Base-by-base conservation (phyloP, 2,888 invertebrate species). In the Brachyptera putata region DNA sequence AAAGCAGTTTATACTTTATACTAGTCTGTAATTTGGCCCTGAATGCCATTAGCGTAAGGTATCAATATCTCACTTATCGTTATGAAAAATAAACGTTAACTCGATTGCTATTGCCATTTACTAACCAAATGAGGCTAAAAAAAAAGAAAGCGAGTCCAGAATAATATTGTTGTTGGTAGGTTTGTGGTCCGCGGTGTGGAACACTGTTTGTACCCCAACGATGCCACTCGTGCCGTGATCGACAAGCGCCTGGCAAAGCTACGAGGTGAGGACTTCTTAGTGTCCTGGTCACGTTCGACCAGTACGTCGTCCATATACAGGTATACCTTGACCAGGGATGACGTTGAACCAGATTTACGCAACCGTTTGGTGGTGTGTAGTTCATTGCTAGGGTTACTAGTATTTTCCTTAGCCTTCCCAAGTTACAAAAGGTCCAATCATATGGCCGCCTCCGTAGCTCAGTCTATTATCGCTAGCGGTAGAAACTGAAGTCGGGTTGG, bases 121-220 rank as follows among this genome's bases (percentile, higher is more conserved):
- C n/a, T n/a, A n/a, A n/a, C n/a, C n/a, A n/a, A n/a, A n/a, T n/a
- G n/a, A n/a, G n/a, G n/a, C n/a, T n/a, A n/a, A n/a, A n/a, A n/a
- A n/a, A n/a, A n/a, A n/a, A n/a, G n/a, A n/a, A n/a, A n/a, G n/a
- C n/a, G n/a, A n/a, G n/a, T n/a, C n/a, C n/a, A n/a, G n/a, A n/a
- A n/a, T n/a, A n/a, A n/a, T n/a, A n/a, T n/a, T n/a, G 11, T n/a
- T 3, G 7, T 18, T 7, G 21, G 2, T 53, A 92, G 92, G 71
- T 74, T 91, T 70, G 76, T 86, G 65, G 82, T 85, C 70, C 84
- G 84, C 70, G 84, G 84, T 63, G 70, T 85, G 62, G 84, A 84
- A 72, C 86, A 84, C 67, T 83, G 87, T 1, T 69, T 86, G 60
- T 83, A 80, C 66, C 91, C 92, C 53, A 87, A 87, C 70, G 85